Conservation (phyloP, 1,140 invertebrate genomes). For the Trachelipus rathkii region DNA sequence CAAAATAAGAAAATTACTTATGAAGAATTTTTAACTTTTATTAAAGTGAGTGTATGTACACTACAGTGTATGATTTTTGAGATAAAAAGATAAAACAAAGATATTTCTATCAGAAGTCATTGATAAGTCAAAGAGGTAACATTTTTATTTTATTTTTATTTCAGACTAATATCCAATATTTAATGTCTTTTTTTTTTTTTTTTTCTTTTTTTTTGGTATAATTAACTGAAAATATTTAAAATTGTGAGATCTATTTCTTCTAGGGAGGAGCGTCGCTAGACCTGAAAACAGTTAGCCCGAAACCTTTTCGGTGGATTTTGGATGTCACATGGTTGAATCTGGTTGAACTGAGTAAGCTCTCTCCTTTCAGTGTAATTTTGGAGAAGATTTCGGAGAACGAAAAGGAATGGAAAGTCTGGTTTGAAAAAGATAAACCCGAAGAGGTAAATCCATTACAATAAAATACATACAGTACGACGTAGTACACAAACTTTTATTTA, state of each 20-base stretch:
- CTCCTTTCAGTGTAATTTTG: conserved; percentile 74
- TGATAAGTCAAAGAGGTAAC: no score
- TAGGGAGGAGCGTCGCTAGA: conserved; percentile 84
- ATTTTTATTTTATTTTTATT: no score
- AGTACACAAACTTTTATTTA: no score
- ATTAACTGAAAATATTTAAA: no score
- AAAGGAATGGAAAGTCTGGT: conserved; percentile 88
- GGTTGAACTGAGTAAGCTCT: conserved; percentile 86
- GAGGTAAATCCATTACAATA: conserved; percentile 60
- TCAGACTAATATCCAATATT: no score
- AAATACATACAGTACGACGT: no score
- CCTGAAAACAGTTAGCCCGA: conserved; percentile 82
- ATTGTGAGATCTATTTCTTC: not conserved
- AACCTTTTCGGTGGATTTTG: conserved; percentile 91
- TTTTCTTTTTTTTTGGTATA: no score
- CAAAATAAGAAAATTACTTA: conserved; percentile 75
- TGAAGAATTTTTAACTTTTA: conserved; percentile 89
- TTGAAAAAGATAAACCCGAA: conserved; percentile 90
- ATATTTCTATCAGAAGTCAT: not conserved
- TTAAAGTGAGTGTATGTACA: conserved; percentile 63
- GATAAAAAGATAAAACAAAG: conserved; percentile 2
- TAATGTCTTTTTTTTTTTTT: no score
- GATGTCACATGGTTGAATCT: conserved; percentile 96
- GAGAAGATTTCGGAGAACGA: conserved; percentile 79
- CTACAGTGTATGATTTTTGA: not conserved